Evolutionary conservation across 2,797 vertebrate species (phyloP), one percentile per base, ranked within the genome.

Genomic region (Cheirogaleus major): DNA sequence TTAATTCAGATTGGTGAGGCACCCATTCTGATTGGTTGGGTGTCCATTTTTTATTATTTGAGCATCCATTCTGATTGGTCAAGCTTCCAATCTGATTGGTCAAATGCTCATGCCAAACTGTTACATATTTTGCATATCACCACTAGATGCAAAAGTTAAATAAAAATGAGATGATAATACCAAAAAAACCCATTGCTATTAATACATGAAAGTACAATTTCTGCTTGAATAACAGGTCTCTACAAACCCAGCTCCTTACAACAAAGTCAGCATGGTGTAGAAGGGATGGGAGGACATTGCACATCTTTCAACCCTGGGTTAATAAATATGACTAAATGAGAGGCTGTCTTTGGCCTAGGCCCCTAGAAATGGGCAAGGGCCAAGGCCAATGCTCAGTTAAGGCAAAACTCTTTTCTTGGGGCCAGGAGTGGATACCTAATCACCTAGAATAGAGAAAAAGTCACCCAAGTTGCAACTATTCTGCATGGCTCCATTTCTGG

Each of bases 31-130:
- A 83, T 90, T 93, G 69, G n/a, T 41, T 94, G 73, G 22, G 5
- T 75, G 55, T 94, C 50, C 14, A 30, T 81, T 95, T 45, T 93
- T 94, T 35, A 94, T 85, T 94, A 91, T 65, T 93, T 80, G 65
- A 70, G 14, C 22, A 67, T 72, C 59, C 32, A 55, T 72, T 70
- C 82, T 83, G 76, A 95, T 94, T 86, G 35, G 32, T 52, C 70
- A 89, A n/a, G 20, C 70, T 94, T 93, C 78, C 52, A 41, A 57
- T 50, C 48, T 91, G 79, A 93, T 79, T 76, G 72, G 22, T 67
- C n/a, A 89, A 78, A 61, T 57, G 38, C n/a, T 91, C 52, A 76
- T 80, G 32, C 45, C 32, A 96, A 91, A 83, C 7, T 79, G 27
- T 92, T 79, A 75, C 38, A 43, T 72, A 86, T 48, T 93, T 91